phyloP scores from a whole-genome alignment of 2,888 invertebrate species.

The Rotaria socialis region DNA sequence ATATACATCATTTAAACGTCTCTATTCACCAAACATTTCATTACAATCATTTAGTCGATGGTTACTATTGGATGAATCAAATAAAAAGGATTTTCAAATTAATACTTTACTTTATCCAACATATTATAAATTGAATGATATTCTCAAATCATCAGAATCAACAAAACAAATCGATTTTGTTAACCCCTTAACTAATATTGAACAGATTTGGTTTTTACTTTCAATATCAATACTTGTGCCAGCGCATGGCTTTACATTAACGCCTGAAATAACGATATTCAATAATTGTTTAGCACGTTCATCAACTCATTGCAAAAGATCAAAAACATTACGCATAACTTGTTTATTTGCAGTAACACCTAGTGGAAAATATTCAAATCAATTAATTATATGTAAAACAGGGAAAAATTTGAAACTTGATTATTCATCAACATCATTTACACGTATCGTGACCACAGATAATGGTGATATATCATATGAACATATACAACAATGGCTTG shows the following conservation, averaged over 20 bases:
- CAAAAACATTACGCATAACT: not conserved
- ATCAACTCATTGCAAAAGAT: not conserved
- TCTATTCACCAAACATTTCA: not conserved
- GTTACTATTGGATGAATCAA: not conserved
- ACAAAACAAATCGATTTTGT: not conserved
- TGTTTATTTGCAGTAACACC: not conserved
- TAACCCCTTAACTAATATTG: not conserved
- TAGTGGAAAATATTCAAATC: slow-evolving; percentile 31
- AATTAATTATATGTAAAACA: not conserved
- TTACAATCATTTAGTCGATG: not conserved
- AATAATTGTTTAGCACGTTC: not conserved
- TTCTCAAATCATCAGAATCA: not conserved
- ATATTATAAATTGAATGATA: not conserved
- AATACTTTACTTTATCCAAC: not conserved
- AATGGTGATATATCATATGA: not conserved
- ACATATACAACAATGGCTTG: slow-evolving; percentile 1
- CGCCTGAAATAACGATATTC: not conserved
- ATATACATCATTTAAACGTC: not conserved
- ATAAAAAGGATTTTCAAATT: not conserved
- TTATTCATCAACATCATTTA: not conserved
- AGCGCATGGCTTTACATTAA: not conserved
- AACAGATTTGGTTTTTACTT: slow-evolving; percentile 5
- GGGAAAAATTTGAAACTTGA: not conserved
- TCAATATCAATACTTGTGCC: not conserved
- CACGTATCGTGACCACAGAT: not conserved